Conservation (phyloP, 2,888 invertebrate genomes). For the Hybos culiciformis region DNA sequence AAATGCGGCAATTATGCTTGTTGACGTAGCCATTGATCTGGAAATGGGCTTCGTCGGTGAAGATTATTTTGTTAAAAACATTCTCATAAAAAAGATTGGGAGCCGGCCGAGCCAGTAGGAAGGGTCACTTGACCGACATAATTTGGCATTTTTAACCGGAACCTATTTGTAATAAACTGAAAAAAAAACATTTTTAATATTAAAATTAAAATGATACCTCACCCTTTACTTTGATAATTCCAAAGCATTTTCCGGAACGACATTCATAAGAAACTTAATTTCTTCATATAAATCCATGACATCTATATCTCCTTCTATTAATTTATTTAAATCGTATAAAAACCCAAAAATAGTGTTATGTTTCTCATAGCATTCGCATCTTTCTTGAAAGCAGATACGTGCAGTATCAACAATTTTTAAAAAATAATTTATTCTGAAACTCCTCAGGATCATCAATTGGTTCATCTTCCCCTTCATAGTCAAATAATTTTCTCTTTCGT, state of each 20-base stretch:
- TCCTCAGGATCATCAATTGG: slow-evolving; percentile 3
- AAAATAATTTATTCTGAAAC: slow-evolving; percentile 4
- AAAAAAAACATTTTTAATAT: no score
- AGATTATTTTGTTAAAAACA: not conserved
- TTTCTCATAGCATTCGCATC: not conserved
- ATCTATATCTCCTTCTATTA: slow-evolving; percentile 1
- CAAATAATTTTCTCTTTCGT: slow-evolving; percentile 1
- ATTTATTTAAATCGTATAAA: slow-evolving; percentile 4
- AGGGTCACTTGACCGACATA: no score
- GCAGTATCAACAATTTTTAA: slow-evolving; percentile 1
- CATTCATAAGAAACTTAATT: slow-evolving; percentile 1
- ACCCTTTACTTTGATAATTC: slow-evolving; percentile 1
- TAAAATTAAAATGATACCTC: no score
- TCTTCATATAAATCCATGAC: not conserved
- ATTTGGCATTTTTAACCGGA: no score
- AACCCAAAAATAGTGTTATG: slow-evolving; percentile 1
- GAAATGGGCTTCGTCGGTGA: not conserved
- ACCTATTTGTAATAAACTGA: no score
- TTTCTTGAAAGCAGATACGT: not conserved
- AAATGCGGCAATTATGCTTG: no score
- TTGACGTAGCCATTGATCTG: not conserved
- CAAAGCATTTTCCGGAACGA: not conserved
- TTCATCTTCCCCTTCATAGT: slow-evolving; percentile 2
- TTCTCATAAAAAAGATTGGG: no score
- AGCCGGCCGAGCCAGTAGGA: no score